Base-by-base conservation (phyloP, 2,888 invertebrate genomes). In the Adela reaumurella region DNA sequence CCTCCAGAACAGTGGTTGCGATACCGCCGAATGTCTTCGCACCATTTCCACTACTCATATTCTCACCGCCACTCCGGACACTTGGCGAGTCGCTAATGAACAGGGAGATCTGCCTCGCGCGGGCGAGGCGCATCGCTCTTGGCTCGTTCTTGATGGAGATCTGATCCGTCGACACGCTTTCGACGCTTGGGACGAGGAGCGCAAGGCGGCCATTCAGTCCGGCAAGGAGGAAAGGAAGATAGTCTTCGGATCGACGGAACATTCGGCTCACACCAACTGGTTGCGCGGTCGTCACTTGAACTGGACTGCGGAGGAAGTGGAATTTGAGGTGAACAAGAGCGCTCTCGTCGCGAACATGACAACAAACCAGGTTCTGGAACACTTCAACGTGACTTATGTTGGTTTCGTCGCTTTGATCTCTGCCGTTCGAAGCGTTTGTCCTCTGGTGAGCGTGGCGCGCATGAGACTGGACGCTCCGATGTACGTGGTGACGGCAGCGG, bases 351-450 rank as follows among this genome's bases (percentile, higher is more conserved):
- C 83, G 19, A 72, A 81, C 51, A 85, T 85, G 50, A 61, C 89
- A 29, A 83, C 85, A 0, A 80, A 83, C 1, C 81, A 85, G 53
- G 83, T 85, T 14, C 80, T 87, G n/a, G 64, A 70, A 28, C 78
- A 83, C 53, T 90, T 90, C 62, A 87, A 88, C 53, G 74, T 83
- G 49, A 87, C 85, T 1, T 86, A 89, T 76, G 74, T 80, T 50
- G 89, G 89, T 20, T 68, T 92, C 44, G 84, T 85, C 16, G 76
- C 86, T 46, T 82, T 92, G 81, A 87, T 92, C 19, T 88, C 91
- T 1, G 88, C 91, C 55, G 84, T 92, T 19, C 84, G 92, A 48
- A 90, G 88, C 2, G 79, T 90, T 45, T 94, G 93, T 60, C 93
- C 94, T 1, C 67, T 93, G 49, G 74, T 88, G 44, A 83, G 83